Base-by-base conservation (phyloP, 2,888 invertebrate species). In the Conistra vaccinii region DNA sequence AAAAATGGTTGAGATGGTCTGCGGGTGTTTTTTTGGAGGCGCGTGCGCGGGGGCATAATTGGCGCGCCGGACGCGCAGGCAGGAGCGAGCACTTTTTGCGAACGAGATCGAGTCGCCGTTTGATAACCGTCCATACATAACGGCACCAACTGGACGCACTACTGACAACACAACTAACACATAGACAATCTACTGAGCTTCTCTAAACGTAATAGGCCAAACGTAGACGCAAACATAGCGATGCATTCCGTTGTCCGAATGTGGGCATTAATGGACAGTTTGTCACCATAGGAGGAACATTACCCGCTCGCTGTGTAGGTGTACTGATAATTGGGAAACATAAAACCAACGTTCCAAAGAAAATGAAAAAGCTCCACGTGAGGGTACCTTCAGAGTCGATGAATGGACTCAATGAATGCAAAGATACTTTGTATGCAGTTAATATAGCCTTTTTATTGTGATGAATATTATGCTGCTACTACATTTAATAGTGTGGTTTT, bases 41-140 rank as follows among this genome's bases (percentile, higher is more conserved):
- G 96, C 96, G 96, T 96, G 96, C 96, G 95, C 95, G 78, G 88
- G 88, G 84, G 92, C 93, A 93, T 96, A 95, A 96, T 95, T 95
- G 95, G 95, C 94, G 92, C 89, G 92, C 91, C 91, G 89, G 90
- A 92, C 92, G 91, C 91, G 88, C 91, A 81, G 80, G 88, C 91
- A 81, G 78, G 75, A 86, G 88, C 90, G 87, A 90, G 90, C 90
- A 88, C 89, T 93, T 93, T 92, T 93, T 93, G 90, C 88, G 76
- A 72, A 67, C 45, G 81, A 78, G 81, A 74, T 80, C 72, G 79
- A 87, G 83, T 87, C 83, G 87, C 89, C 87, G 87, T 87, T 90
- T 89, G 89, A 90, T 89, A 88, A 83, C 86, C 78, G 76, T 80
- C 76, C 79, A 77, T 72, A 83, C 81, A 60, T 91, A 91, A 89